Conservation (phyloP, 2,888 invertebrate genomes). For the Rambutsinella grinnellia region DNA sequence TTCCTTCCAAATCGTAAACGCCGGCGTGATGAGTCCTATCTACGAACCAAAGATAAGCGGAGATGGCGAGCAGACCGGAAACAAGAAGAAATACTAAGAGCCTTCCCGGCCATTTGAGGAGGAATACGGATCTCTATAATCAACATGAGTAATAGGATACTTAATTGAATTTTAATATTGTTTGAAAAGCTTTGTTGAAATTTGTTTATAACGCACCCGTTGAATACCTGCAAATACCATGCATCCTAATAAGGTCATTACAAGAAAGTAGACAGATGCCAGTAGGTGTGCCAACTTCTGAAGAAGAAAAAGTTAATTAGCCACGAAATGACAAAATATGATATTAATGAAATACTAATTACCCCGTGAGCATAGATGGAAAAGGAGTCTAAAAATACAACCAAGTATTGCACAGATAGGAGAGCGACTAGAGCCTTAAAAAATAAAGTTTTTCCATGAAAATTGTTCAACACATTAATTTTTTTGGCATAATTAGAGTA, state of each 20-base stretch:
- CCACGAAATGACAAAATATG: background rate
- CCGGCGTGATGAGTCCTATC: slow-evolving; percentile 44
- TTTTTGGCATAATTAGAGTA: background rate
- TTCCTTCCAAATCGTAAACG: slow-evolving; percentile 54
- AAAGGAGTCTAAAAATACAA: slow-evolving; percentile 54
- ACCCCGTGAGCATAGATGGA: slow-evolving; percentile 45
- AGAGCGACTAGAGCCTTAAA: slow-evolving; percentile 59
- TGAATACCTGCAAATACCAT: slow-evolving; percentile 59
- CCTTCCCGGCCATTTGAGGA: slow-evolving; percentile 58
- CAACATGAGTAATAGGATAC: too few relatives aligned
- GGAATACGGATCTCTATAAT: slow-evolving; percentile 49
- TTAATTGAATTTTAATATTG: too few relatives aligned
- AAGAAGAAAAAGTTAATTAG: background rate
- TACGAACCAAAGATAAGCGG: slow-evolving; percentile 52
- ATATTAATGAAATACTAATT: background rate
- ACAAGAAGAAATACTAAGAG: slow-evolving; percentile 50
- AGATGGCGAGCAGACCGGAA: slow-evolving; percentile 49
- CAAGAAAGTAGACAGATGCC: slow-evolving; percentile 52
- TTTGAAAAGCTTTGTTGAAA: too few relatives aligned
- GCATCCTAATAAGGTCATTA: slow-evolving; percentile 54
- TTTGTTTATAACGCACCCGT: slow-evolving; percentile 34
- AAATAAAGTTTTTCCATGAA: slow-evolving; percentile 4
- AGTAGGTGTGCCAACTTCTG: slow-evolving; percentile 46
- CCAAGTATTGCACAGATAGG: slow-evolving; percentile 58
- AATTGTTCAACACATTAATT: background rate